Base-by-base conservation (phyloP, 2,888 invertebrate genomes). In the Platycheirus rosarum region DNA sequence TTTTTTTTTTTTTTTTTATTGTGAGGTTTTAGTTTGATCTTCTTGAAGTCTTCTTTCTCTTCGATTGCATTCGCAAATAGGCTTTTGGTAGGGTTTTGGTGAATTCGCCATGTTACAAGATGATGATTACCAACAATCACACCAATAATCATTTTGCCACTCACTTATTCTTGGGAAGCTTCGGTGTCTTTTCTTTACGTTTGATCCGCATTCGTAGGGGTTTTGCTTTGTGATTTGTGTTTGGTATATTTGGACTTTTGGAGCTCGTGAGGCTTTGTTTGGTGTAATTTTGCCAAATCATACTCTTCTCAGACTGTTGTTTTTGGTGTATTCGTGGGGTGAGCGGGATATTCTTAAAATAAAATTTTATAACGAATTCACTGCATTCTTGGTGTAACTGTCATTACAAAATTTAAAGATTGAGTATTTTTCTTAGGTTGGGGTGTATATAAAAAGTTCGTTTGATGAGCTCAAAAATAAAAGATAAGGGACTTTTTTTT, bases 11-110 rank as follows among this genome's bases (percentile, higher is more conserved):
- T 44, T 32, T 9, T 9, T 62, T 75, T 55, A 26, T 60, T 32
- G 26, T 26, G 26, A 32, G 66, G 23, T 55, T 73, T 32, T 68
- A 46, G 46, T 69, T 62, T 60, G 57, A 75, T 80, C 70, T 75
- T 66, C 60, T 77, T 68, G 62, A 68, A 57, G 62, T 73, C 60
- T 73, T 75, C 80, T 75, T 80, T 71, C 66, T 75, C 66, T 80
- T 75, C 13, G 51, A 49, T 11, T 26, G 62, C 44, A 60, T 57
- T 23, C 16, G 40, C 20, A 32, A 6, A 32, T 65, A 53, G 42
- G 55, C 29, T 80, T 80, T 75, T 48, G 51, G 70, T 11, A 44
- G 60, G 40, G 40, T 8, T 23, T 40, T 65, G 49, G 74, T 49
- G 79, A 75, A 80, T 80, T 75, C 70, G 44, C 80, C 65, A 70